Percentiles rank a stretch among this genome's conserved stretches.
These are phyloP conservation scores for Colaptes auratus DNA, from an alignment of 2,113 vertebrate species.

Conservation along the genomic window DNA sequence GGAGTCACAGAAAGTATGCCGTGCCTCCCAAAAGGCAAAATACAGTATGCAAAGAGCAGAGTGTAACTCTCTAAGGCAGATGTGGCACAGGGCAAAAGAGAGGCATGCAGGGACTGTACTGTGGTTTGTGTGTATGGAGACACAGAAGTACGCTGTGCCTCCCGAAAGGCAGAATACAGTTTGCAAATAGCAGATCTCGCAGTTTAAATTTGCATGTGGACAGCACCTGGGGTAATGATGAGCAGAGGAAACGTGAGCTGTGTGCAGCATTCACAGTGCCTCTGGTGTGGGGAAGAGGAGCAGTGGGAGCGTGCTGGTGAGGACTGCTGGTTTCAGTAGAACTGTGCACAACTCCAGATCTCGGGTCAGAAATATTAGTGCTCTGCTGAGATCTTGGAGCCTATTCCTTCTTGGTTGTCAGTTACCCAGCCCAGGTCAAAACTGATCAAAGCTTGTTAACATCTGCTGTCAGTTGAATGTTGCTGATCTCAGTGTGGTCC, in stretches of 20 bases:
- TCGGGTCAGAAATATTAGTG: background rate
- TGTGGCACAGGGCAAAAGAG: background rate
- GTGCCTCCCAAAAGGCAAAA: background rate
- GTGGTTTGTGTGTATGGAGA: background rate
- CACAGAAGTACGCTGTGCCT: rapidly evolving
- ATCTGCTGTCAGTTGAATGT: background rate
- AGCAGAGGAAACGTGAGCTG: background rate
- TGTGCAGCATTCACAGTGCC: rapidly evolving
- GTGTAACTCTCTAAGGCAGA: background rate
- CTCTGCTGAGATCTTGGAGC: background rate
- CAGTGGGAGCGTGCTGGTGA: background rate
- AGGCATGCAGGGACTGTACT: rapidly evolving
- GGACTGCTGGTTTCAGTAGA: background rate
- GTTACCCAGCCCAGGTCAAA: background rate
- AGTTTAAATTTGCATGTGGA: background rate
- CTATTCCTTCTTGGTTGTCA: background rate
- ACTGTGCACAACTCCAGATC: background rate
- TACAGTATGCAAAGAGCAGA: rapidly evolving
- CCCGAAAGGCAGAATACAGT: background rate
- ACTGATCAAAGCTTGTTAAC: background rate
- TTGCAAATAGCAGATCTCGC: background rate
- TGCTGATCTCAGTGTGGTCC: slow-evolving; percentile 24
- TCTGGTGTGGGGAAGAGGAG: background rate
- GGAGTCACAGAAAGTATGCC: rapidly evolving
- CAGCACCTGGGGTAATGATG: background rate